Percentiles rank a stretch among this genome's conserved stretches.
phyloP scores from a whole-genome alignment of 2,113 vertebrate species.

The Hippocampus abdominalis region DNA sequence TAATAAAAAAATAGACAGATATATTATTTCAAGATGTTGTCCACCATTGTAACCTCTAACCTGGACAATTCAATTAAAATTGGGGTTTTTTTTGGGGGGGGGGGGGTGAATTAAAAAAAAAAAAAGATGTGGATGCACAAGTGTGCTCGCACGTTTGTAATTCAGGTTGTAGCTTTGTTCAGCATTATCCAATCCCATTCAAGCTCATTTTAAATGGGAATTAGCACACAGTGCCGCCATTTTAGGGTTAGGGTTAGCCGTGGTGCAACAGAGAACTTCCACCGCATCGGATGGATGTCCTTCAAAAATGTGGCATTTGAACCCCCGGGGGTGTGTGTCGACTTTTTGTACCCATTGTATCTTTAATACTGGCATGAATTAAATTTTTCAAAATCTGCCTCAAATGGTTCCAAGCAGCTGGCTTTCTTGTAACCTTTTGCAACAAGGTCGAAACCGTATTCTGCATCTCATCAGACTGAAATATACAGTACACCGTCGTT shows the following conservation, averaged over 20 bases:
- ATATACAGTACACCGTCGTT: neutral
- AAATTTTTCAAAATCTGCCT: neutral
- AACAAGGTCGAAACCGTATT: neutral
- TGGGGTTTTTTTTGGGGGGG: no score
- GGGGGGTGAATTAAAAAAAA: neutral
- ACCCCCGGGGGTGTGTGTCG: neutral
- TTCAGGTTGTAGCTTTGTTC: no score
- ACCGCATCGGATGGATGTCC: neutral
- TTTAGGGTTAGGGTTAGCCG: neutral
- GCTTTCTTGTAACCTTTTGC: neutral
- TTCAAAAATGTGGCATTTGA: neutral
- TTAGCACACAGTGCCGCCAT: neutral
- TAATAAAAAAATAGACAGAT: neutral
- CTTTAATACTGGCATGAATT: neutral
- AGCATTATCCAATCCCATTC: no score
- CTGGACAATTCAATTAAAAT: neutral
- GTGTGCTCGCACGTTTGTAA: neutral
- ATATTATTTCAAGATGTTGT: neutral
- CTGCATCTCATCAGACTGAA: neutral
- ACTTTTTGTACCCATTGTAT: neutral
- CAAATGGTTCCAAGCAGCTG: conserved; percentile 18
- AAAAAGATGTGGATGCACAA: neutral
- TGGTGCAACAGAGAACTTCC: neutral
- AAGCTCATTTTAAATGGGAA: no score
- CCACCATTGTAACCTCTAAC: neutral